Base-by-base conservation (phyloP, 2,888 invertebrate species). In the Eupithecia inturbata region DNA sequence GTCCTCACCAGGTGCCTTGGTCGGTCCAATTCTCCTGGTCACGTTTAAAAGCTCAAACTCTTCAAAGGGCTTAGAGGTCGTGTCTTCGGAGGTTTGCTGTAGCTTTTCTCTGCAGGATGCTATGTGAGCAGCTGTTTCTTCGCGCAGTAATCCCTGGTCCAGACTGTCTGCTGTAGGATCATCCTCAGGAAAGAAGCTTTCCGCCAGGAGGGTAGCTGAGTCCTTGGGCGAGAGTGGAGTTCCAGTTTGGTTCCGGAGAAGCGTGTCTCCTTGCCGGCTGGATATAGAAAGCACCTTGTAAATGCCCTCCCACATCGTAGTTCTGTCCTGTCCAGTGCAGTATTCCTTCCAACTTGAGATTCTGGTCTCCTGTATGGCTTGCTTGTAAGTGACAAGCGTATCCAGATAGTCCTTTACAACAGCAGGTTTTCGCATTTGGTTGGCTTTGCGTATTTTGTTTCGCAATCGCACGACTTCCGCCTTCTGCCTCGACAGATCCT, bases 51-150 rank as follows among this genome's bases (percentile, higher is more conserved):
- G 49, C 19, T 49, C 49, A n/a, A 6, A 5, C 6, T 49, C 49
- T 1, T 19, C 4, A 7, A 49, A 49, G 6, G 16, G 16, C 12
- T 3, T 79, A 45, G 81, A 80, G 78, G 79, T 73, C 68, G 79
- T 72, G 74, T 77, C 74, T 74, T 76, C 75, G 74, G 76, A 70
- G 33, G 36, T 68, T n/a, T 33, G 22, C 39, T 3, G 66, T n/a
- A 19, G 45, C 45, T 4, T 45, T 7, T 26, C 12, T 16, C 67
- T 26, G 5, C 22, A 28, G 1, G 12, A 16, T 28, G 45, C 14
- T 0, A 67, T 28, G 16, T 28, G 14, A 26, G 6, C n/a, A 5
- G 26, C 6, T 0, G 7, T 16, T n/a, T 28, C 16, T 0, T 28
- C 45, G 1, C 67, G 10, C 28, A 67, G 14, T 1, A 16, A 1